These are phyloP conservation scores for Limnephilus rhombicus DNA, from an alignment of 2,888 invertebrate species.

Conservation along the genomic window DNA sequence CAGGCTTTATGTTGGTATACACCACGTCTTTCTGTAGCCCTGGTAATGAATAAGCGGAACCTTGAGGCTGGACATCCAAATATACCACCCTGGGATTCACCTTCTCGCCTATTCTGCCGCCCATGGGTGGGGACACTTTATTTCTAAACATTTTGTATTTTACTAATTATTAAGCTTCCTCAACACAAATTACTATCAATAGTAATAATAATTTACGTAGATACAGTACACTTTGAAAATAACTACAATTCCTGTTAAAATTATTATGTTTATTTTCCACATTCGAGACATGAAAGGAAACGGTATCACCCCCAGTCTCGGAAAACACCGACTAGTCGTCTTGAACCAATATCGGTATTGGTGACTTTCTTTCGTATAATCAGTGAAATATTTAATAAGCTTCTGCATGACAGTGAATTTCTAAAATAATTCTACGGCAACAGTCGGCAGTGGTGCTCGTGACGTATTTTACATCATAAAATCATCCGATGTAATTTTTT, in stretches of 20 bases:
- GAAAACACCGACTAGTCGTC: neutral
- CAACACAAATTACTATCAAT: neutral
- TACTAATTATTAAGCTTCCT: neutral
- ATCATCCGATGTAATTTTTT: neutral
- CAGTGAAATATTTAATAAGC: neutral
- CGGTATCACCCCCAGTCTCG: neutral
- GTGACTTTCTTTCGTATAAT: neutral
- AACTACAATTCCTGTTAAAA: neutral
- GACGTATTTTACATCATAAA: neutral
- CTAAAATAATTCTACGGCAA: neutral
- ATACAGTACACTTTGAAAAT: neutral
- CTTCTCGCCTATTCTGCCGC: neutral
- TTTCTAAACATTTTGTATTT: neutral
- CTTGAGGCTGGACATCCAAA: slow-evolving; percentile 73
- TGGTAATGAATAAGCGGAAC: slow-evolving; percentile 66
- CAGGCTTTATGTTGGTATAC: slow-evolving; percentile 76
- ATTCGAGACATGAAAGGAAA: neutral
- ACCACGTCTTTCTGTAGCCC: slow-evolving; percentile 70
- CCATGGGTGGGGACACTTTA: neutral
- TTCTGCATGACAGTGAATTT: neutral
- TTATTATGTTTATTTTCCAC: neutral
- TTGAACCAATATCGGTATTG: neutral
- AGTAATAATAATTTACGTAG: neutral
- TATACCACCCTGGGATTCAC: slow-evolving; percentile 68
- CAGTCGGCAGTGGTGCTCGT: neutral